Conservation (phyloP, 2,113 vertebrate species). For the Monopterus albus region DNA sequence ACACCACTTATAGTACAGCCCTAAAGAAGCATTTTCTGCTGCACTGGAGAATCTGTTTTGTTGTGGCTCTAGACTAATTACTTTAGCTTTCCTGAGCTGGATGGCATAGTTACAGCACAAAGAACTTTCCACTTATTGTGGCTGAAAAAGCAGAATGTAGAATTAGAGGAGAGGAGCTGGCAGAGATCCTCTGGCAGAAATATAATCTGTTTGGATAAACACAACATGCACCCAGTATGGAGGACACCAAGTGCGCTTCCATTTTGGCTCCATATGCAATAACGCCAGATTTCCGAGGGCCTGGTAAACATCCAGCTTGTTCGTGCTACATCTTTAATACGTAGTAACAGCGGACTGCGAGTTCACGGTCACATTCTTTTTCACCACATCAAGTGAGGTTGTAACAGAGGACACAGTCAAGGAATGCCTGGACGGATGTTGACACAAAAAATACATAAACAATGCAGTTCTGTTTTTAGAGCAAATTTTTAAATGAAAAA, state of each 20-base stretch:
- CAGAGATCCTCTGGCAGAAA: constrained; percentile 49
- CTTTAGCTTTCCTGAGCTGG: constrained; percentile 47
- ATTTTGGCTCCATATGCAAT: constrained; percentile 25
- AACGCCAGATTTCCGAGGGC: constrained; percentile 5
- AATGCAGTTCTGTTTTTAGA: not conserved
- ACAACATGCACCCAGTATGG: constrained; percentile 24
- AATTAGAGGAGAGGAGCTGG: constrained; percentile 54
- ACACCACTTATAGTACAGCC: constrained; percentile 9
- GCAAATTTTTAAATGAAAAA: not conserved
- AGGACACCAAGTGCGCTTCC: constrained; percentile 30
- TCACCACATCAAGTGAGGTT: not conserved
- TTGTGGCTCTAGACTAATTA: constrained; percentile 61
- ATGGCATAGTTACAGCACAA: constrained; percentile 47
- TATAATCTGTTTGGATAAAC: constrained; percentile 64
- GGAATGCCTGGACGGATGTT: not conserved
- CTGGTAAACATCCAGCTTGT: constrained; percentile 27
- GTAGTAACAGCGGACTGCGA: constrained; percentile 5
- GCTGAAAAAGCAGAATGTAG: constrained; percentile 45
- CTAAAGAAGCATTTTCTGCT: constrained; percentile 39
- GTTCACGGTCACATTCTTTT: constrained; percentile 12
- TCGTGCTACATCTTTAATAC: constrained; percentile 9
- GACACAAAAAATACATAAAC: too few species aligned
- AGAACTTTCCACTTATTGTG: constrained; percentile 62
- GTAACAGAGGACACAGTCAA: not conserved
- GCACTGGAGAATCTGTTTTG: constrained; percentile 37